Evolutionary conservation across 2,797 vertebrate genomes (phyloP).

Genomic region (Gallinago stenura): DNA sequence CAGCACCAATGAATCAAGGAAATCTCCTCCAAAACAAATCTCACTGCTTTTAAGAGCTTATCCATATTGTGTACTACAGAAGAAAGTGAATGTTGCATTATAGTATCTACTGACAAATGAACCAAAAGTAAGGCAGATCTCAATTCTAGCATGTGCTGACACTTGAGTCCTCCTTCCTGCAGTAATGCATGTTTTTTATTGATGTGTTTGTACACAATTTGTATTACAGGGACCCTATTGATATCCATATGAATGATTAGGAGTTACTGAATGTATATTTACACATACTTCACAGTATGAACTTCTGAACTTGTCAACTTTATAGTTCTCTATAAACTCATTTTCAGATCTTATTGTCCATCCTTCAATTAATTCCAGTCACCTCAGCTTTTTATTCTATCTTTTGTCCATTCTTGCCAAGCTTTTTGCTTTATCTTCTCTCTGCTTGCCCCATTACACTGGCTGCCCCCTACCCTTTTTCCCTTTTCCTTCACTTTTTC

Average conservation of each 20-base stretch:
- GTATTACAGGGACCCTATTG: background rate
- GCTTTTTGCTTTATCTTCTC: background rate
- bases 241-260: background rate
- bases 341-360: background rate
- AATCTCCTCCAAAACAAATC: background rate
- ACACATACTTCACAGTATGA: background rate
- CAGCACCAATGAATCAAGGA: background rate
- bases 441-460: background rate
- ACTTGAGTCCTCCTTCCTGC: background rate
- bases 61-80: background rate
- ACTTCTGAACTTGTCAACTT: background rate
- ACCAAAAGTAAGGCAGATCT: background rate
- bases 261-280: background rate
- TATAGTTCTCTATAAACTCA: background rate
- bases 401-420: background rate
- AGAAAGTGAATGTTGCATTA: background rate
- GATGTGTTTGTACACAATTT: background rate
- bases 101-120: background rate
- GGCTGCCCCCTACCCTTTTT: background rate
- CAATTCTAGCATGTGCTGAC: background rate
- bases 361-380: background rate
- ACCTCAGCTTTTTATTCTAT: background rate
- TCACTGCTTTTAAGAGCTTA: background rate
- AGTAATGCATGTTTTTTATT: background rate
- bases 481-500: background rate